phyloP scores from a whole-genome alignment of 2,888 invertebrate genomes.

The Acanthosoma haemorrhoidale region DNA sequence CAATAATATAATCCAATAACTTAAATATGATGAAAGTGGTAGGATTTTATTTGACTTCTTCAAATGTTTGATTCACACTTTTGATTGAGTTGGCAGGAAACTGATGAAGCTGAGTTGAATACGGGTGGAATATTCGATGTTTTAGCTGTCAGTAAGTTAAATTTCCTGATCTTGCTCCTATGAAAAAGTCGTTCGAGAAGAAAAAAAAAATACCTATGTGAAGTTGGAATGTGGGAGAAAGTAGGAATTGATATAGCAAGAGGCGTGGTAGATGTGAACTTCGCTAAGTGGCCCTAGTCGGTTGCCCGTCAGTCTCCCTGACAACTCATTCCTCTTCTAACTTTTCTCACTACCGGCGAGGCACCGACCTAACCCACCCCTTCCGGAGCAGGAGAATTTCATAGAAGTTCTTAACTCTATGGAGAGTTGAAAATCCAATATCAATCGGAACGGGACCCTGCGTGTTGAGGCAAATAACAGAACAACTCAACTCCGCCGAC shows the following conservation, averaged over 20 bases:
- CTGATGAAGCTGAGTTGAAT: no score
- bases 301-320: not conserved
- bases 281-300: not conserved
- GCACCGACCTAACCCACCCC: not conserved
- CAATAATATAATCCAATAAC: no score
- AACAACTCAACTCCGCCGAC: slow-evolving; percentile 5
- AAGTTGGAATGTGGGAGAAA: not conserved
- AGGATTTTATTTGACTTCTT: no score
- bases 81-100: no score
- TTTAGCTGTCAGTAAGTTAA: no score
- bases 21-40: no score
- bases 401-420: slow-evolving; percentile 12
- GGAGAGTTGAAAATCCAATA: slow-evolving; percentile 14
- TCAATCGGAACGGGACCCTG: not conserved
- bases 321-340: slow-evolving; percentile 14
- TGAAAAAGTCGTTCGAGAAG: no score
- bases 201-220: no score
- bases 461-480: slow-evolving; percentile 14
- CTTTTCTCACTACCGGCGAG: slow-evolving; percentile 10
- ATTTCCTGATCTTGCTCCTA: no score
- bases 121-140: no score
- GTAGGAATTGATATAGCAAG: not conserved
- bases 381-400: not conserved
- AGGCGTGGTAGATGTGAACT: not conserved
- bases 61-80: no score